Evolutionary conservation across 2,888 invertebrate genomes (phyloP).

Genomic region (Drosophila limbata): DNA sequence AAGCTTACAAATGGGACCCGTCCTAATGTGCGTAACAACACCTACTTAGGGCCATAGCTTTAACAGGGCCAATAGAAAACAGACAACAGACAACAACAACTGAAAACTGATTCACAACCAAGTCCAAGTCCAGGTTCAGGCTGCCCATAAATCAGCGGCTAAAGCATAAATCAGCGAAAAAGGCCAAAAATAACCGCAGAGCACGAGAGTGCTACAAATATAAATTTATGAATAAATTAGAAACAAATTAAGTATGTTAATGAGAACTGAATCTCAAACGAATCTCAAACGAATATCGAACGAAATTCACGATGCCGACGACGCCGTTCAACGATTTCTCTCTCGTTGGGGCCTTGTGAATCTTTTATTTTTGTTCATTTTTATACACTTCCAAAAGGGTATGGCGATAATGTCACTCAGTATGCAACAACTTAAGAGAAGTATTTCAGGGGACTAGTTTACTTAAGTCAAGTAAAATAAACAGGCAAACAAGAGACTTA

Average conservation of each 20-base stretch:
- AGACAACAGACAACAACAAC: slow-evolving; percentile 13
- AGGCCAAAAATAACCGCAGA: slow-evolving; percentile 39
- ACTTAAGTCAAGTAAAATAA: not conserved
- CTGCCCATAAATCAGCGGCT: slow-evolving; percentile 75
- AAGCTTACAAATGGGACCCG: slow-evolving; percentile 52
- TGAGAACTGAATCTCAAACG: slow-evolving; percentile 54
- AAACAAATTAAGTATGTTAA: slow-evolving; percentile 80
- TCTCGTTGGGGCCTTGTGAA: slow-evolving; percentile 30
- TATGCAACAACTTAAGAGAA: no score
- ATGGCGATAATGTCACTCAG: not conserved
- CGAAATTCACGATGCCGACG: slow-evolving; percentile 26
- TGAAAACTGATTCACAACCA: slow-evolving; percentile 54
- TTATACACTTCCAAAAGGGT: not conserved
- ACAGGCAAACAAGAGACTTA: slow-evolving; percentile 74
- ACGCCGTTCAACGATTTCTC: slow-evolving; percentile 54
- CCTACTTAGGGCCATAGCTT: slow-evolving; percentile 63
- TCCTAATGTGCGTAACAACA: slow-evolving; percentile 78
- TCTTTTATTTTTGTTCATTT: slow-evolving; percentile 13
- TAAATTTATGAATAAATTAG: slow-evolving; percentile 81
- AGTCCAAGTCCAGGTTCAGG: slow-evolving; percentile 10
- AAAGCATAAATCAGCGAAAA: slow-evolving; percentile 69
- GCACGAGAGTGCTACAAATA: slow-evolving; percentile 74
- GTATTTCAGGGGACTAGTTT: no score
- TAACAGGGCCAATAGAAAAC: slow-evolving; percentile 44
- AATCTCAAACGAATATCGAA: slow-evolving; percentile 36